Evolutionary conservation across 2,797 vertebrate species (phyloP), one percentile per base, ranked within the genome.

Genomic region (Decapterus maruadsi): DNA sequence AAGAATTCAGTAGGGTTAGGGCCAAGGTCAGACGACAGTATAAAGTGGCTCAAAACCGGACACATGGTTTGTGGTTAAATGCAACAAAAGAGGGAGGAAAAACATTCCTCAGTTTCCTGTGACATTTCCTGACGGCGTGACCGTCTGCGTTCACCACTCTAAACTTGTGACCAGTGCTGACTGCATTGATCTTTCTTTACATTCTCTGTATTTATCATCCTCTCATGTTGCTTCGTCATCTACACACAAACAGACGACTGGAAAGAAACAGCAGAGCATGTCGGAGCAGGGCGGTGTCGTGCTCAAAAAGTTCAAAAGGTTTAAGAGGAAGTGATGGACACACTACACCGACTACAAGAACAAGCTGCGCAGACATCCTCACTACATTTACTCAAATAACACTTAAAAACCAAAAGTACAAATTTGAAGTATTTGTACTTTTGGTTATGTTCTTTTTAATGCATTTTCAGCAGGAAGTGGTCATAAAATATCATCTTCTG

Each of bases 61-160:
- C 0, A 8, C 45, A 6, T 55, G 8, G 2, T 45, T 36, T 36
- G 34, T 36, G 34, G 34, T 36, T 36, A 36, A 36, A 34, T 34
- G 6, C 4, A 5, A 34, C 31, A 34, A 34, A 34, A 34, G 6
- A 5, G 31, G 31, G 6, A 34, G 6, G 31, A 40, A 42, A 7
- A 14, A 43, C 3, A 46, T 72, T 72, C 16, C 9, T 22, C 8
- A 16, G 2, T 65, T 68, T 70, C 75, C 75, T 10, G 43, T 6
- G 8, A 53, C 34, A 9, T 53, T 50, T 50, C 19, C 48, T 20
- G 48, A 20, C 9, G 10, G 0, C 48, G 4, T 4, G 9, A 19
- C 8, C 34, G 7, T 36, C 34, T 20, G 9, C 4, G 48, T 11
- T 50, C 48, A 50, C 19, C 19, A 50, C 48, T 20, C 19, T 20